A percentile compares a stretch with the other conserved stretches of the same genome.
These are phyloP conservation scores for Zhuqinia jingwanae DNA, from an alignment of 2,888 invertebrate species.

Conservation along the genomic window DNA sequence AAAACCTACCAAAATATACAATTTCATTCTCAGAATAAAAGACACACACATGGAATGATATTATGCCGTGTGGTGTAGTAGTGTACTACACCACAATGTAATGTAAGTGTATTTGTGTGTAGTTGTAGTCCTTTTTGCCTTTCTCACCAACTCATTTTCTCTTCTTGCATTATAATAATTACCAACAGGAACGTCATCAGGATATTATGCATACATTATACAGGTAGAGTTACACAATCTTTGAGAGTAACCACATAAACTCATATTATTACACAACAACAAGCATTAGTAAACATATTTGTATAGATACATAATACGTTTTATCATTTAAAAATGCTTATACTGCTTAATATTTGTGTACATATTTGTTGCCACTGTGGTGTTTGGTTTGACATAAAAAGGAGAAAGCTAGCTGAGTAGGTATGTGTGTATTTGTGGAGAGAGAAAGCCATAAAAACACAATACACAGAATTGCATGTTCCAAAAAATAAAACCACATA, in stretches of 20 bases:
- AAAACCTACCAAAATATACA: not conserved
- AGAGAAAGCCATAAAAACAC: slow-evolving; percentile 14
- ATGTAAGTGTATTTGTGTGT: not conserved
- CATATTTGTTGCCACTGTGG: not conserved
- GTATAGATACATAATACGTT: too few species aligned
- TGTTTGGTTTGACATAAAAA: not conserved
- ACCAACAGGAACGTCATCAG: not conserved
- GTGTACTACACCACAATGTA: too few species aligned
- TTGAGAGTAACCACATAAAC: slow-evolving; percentile 2
- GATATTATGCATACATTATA: not conserved
- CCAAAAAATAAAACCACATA: slow-evolving; percentile 12
- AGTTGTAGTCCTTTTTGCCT: not conserved
- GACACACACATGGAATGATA: too few species aligned
- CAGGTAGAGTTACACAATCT: slow-evolving; percentile 9
- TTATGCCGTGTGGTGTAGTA: too few species aligned
- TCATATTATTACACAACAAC: not conserved
- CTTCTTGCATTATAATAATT: not conserved
- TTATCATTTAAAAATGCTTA: too few species aligned
- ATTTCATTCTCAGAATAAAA: not conserved
- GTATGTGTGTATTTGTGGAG: too few species aligned
- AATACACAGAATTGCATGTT: slow-evolving; percentile 4
- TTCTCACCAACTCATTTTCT: slow-evolving; percentile 20
- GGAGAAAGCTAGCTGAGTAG: too few species aligned
- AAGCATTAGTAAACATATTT: not conserved
- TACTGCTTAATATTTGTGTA: too few species aligned